Base-by-base conservation (phyloP, 2,113 vertebrate genomes). In the Sylvilagus bachmani region DNA sequence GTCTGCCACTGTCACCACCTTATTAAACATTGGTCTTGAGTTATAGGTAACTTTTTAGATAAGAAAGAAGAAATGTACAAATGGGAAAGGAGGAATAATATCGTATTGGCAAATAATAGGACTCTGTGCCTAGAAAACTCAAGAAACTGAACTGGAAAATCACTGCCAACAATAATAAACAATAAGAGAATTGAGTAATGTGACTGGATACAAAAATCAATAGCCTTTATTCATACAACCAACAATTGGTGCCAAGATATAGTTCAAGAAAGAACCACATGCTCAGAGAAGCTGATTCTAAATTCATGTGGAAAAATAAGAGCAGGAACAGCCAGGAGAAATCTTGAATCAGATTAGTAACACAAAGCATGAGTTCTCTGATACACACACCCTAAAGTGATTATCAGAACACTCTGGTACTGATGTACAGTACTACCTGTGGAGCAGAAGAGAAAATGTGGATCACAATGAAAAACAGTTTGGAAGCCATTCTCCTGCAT, bases 141-240 rank as follows among this genome's bases (percentile, higher is more conserved):
- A 79, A 90, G 88, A 87, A 73, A 92, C 70, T 69, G 86, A 69
- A 74, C 29, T 73, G n/a, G 83, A 86, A 61, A 58, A 78, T 71
- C 66, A n/a, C 8, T 69, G 67, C n/a, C 16, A 80, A 53, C 3
- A 29, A 5, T 29, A 86, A 71, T 75, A 51, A 73, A 29, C 5
- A 95, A 12, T 44, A 74, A 89, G 36, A 95, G 38, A 79, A 88
- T 13, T 67, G 82, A 84, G 33, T 27, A 33, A 11, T n/a, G 27
- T 84, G 27, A 14, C 33, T 87, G 71, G 86, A 67, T 90, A 53
- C 0, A 87, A 94, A 86, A 95, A 61, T 64, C 58, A 77, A 38
- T 78, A 80, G 14, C 31, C 29, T 87, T 84, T 64, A 62, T 36
- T n/a, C 24, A 25, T 3, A 16, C 6, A 69, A 64, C 83, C 69